A percentile compares a stretch with the other conserved stretches of the same genome.
Evolutionary conservation across 2,888 invertebrate species (phyloP).

Genomic region (Agonopterix alstromeriana): DNA sequence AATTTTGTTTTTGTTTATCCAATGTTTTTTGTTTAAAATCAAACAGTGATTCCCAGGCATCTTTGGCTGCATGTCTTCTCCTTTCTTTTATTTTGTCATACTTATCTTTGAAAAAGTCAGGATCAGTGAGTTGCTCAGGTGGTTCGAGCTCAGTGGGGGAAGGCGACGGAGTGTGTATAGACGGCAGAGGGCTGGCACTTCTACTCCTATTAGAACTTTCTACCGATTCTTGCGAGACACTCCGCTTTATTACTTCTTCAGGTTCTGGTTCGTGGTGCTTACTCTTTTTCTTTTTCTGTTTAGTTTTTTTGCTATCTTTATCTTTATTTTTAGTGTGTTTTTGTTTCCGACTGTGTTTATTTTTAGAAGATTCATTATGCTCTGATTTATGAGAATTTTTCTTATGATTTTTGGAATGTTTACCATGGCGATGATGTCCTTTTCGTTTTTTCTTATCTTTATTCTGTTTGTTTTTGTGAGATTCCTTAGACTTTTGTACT

Average conservation of each 20-base stretch:
- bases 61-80: constrained; percentile 68
- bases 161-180: constrained; percentile 60
- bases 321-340: constrained; percentile 57
- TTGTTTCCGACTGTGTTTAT: constrained; percentile 49
- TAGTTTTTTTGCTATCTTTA: constrained; percentile 66
- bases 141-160: constrained; percentile 44
- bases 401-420: constrained; percentile 67
- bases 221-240: constrained; percentile 45
- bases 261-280: constrained; percentile 44
- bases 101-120: constrained; percentile 74
- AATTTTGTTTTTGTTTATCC: constrained; percentile 54
- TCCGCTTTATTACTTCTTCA: constrained; percentile 29
- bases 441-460: constrained; percentile 66
- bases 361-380: constrained; percentile 37
- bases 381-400: constrained; percentile 50
- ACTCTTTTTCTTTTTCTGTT: constrained; percentile 64
- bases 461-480: constrained; percentile 57
- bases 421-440: constrained; percentile 61
- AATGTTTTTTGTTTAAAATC: constrained; percentile 60
- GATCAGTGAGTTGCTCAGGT: constrained; percentile 33
- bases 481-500: constrained; percentile 47
- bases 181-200: constrained; percentile 64
- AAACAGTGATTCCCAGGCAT: constrained; percentile 65
- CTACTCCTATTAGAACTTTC: constrained; percentile 62
- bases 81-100: constrained; percentile 80